These are phyloP conservation scores for Ptychochromis oligacanthus DNA, from an alignment of 2,113 vertebrate species.

Conservation along the genomic window DNA sequence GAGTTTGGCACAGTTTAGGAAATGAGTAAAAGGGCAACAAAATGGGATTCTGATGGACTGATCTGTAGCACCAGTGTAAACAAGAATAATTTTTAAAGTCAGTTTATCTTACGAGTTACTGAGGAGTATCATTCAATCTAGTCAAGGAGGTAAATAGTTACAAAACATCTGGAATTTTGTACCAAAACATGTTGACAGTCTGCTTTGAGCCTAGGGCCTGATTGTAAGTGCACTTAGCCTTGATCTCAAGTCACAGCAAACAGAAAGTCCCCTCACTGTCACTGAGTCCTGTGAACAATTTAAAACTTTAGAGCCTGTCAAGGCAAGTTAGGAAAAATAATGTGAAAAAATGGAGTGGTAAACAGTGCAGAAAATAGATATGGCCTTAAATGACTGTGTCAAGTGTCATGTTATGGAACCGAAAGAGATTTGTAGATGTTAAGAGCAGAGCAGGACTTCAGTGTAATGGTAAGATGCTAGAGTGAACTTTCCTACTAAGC, in stretches of 20 bases:
- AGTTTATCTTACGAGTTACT: slow-evolving; percentile 1
- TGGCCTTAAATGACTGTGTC: slow-evolving; percentile 2
- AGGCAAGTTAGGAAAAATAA: slow-evolving; percentile 17
- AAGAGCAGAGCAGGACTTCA: slow-evolving; percentile 14
- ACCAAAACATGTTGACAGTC: slow-evolving; percentile 61
- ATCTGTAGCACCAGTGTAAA: not conserved
- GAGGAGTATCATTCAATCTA: not conserved
- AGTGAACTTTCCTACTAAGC: slow-evolving; percentile 31
- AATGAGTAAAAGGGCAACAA: not conserved
- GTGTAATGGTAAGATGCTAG: slow-evolving; percentile 3
- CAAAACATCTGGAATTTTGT: slow-evolving; percentile 56
- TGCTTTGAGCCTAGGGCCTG: slow-evolving; percentile 44
- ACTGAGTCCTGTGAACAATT: not conserved
- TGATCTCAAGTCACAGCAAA: slow-evolving; percentile 36
- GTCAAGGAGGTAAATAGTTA: slow-evolving; percentile 4
- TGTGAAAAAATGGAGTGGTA: not conserved
- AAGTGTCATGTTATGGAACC: slow-evolving; percentile 19
- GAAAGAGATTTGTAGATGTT: slow-evolving; percentile 11
- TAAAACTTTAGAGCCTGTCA: slow-evolving; percentile 20
- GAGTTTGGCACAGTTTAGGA: not conserved
- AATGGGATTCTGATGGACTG: not conserved
- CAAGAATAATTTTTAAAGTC: not conserved
- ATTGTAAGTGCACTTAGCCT: slow-evolving; percentile 20
- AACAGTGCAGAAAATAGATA: slow-evolving; percentile 13
- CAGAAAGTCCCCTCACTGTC: slow-evolving; percentile 33